These are phyloP conservation scores for Drosophila malerkotliana DNA, from an alignment of 1,140 invertebrate species.

Conservation along the genomic window DNA sequence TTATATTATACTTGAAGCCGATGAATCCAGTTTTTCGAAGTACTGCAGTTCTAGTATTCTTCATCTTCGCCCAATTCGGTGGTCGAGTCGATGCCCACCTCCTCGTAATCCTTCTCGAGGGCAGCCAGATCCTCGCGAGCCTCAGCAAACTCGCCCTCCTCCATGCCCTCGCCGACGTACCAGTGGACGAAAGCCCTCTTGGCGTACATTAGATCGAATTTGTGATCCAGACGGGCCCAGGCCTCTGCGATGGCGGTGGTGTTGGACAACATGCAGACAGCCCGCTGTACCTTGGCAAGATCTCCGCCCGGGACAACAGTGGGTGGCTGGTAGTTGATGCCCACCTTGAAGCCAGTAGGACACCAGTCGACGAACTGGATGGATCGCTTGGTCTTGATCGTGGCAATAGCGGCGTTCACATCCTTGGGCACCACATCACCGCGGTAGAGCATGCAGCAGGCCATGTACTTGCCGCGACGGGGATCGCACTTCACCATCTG, in stretches of 20 bases:
- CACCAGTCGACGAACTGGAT: constrained; percentile 97
- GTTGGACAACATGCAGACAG: constrained; percentile 92
- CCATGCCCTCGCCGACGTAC: constrained; percentile 94
- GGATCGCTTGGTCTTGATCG: constrained; percentile 92
- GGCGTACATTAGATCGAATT: constrained; percentile 93
- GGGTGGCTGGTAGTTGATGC: constrained; percentile 92
- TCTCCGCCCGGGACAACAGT: constrained; percentile 93
- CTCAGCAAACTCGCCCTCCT: constrained; percentile 93
- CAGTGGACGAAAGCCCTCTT: constrained; percentile 94
- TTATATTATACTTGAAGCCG: not conserved
- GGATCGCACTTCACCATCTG: constrained; percentile 97
- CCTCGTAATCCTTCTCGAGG: constrained; percentile 93
- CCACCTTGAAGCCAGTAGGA: constrained; percentile 94
- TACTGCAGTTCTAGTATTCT: constrained; percentile 86
- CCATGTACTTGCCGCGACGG: constrained; percentile 95
- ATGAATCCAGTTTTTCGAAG: not conserved
- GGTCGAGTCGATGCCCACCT: constrained; percentile 90
- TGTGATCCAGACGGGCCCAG: constrained; percentile 91
- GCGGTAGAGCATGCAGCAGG: constrained; percentile 92
- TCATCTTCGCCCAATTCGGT: constrained; percentile 90
- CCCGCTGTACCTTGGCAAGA: constrained; percentile 90
- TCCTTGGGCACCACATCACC: constrained; percentile 92
- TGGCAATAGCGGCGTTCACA: constrained; percentile 92
- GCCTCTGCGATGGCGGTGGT: constrained; percentile 92
- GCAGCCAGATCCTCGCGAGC: constrained; percentile 94